Evolutionary conservation across 2,113 vertebrate species (phyloP), one percentile per base, ranked within the genome.

Genomic region (Zonotrichia leucophrys): DNA sequence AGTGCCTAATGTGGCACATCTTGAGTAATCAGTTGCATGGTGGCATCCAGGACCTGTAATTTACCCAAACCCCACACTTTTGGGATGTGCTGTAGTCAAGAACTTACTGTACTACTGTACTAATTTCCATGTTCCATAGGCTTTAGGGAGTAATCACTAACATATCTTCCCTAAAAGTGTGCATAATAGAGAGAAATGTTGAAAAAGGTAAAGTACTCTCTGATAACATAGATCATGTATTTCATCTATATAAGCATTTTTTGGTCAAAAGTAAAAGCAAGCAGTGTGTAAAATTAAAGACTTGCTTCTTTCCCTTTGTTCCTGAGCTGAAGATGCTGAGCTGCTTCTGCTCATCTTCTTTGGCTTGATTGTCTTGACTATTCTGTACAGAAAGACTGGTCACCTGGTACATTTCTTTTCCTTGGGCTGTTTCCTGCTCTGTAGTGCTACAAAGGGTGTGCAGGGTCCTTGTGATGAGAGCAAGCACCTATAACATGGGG

Each of bases 231-330:
- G 74, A 93, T 81, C 2, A 35, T 68, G 11, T 37, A 21, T 63
- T 52, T 31, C 31, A 46, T 53, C 47, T 60, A 1, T 22, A 39
- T 63, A 50, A 77, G 22, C 31, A 37, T 78, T 42, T 46, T 46
- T 63, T 52, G 19, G 28, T 90, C 39, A 70, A 66, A 92, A 88
- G 30, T 87, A 41, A 87, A 85, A 87, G 25, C 28, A 70, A 64
- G 60, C 12, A 37, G n/a, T 5, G 17, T 27, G 11, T 92, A 73
- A 69, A 88, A 80, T 80, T 31, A 49, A 33, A 66, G 24, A 21
- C 39, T 35, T 37, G 14, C 63, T 88, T 79, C 44, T 73, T 87
- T 35, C 41, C 6, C 49, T 87, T 87, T 2, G 1, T 70, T 31
- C 7, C 7, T 63, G 41, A 94, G 20, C 23, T 70, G 46, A 69